phyloP scores from a whole-genome alignment of 2,113 vertebrate species.

The Larimichthys polyactis region DNA sequence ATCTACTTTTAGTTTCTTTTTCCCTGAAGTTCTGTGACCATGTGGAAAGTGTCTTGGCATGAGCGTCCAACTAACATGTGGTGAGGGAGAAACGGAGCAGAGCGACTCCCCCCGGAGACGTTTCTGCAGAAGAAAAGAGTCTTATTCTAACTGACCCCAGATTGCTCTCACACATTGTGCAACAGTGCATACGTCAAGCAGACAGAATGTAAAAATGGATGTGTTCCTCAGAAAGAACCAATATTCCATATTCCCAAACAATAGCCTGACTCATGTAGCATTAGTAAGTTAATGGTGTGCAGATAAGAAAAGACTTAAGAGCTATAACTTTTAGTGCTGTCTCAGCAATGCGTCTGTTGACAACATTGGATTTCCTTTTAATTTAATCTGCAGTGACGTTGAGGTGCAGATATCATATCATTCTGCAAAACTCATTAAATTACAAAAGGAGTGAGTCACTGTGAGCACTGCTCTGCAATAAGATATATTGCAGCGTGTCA shows the following conservation, averaged over 20 bases:
- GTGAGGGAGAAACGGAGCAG: constrained; percentile 5
- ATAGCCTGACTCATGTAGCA: not conserved
- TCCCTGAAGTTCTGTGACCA: constrained; percentile 36
- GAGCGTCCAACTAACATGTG: constrained; percentile 52
- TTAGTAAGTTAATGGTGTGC: not conserved
- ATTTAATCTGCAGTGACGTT: constrained; percentile 14
- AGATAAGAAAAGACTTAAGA: constrained; percentile 18
- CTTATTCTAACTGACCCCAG: not conserved
- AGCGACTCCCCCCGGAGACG: not conserved
- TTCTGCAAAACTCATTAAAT: constrained; percentile 53
- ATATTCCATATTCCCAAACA: not conserved
- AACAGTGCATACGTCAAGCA: not conserved
- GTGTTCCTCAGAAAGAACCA: accelerated
- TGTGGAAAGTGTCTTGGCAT: constrained; percentile 59
- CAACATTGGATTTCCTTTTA: constrained; percentile 21
- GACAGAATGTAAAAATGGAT: not conserved
- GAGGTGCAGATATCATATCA: constrained; percentile 21
- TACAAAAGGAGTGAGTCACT: constrained; percentile 18
- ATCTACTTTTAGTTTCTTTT: constrained; percentile 64
- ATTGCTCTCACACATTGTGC: constrained; percentile 23
- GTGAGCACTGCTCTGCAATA: not conserved
- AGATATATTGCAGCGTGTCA: not conserved
- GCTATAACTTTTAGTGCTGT: not conserved
- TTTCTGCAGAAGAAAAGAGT: constrained; percentile 51
- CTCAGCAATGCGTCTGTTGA: constrained; percentile 15